These are phyloP conservation scores for Acanthornis magna DNA, from an alignment of 2,797 vertebrate genomes.

Conservation along the genomic window DNA sequence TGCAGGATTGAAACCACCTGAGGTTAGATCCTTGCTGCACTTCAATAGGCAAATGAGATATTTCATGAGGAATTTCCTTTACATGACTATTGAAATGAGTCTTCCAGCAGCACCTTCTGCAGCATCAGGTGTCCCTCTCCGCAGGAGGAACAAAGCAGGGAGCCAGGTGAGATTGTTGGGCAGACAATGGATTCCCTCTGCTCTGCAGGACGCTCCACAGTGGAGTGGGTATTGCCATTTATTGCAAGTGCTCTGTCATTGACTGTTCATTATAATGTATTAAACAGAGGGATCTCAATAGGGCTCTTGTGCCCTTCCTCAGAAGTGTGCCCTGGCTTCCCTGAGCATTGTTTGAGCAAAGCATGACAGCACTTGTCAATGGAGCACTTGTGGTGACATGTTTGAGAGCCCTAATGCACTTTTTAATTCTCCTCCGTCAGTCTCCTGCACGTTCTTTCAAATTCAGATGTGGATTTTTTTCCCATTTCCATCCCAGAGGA, in stretches of 20 bases:
- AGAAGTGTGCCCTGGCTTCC: constrained; percentile 2
- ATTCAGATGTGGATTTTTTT: neutral
- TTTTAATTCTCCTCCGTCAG: neutral
- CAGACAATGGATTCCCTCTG: neutral
- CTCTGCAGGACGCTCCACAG: rapidly evolving
- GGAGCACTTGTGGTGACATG: constrained; percentile 10
- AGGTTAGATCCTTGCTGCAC: neutral
- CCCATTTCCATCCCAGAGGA: neutral
- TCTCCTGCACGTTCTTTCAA: neutral
- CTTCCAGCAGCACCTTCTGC: constrained; percentile 27
- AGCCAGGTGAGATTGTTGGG: neutral
- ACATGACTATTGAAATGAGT: constrained; percentile 20
- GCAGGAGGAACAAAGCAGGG: neutral
- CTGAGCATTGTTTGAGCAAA: constrained; percentile 2
- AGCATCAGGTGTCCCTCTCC: neutral
- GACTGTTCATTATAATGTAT: constrained; percentile 3
- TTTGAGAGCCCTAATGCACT: constrained; percentile 14
- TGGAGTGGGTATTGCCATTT: constrained; percentile 30
- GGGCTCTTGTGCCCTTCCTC: neutral
- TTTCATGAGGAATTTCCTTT: constrained; percentile 45
- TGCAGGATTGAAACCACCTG: neutral
- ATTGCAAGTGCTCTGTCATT: neutral
- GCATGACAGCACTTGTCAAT: neutral
- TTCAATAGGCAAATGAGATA: constrained; percentile 43
- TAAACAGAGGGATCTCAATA: neutral